Conservation (phyloP, 2,797 vertebrate species). For the Benthosema pterotum region DNA sequence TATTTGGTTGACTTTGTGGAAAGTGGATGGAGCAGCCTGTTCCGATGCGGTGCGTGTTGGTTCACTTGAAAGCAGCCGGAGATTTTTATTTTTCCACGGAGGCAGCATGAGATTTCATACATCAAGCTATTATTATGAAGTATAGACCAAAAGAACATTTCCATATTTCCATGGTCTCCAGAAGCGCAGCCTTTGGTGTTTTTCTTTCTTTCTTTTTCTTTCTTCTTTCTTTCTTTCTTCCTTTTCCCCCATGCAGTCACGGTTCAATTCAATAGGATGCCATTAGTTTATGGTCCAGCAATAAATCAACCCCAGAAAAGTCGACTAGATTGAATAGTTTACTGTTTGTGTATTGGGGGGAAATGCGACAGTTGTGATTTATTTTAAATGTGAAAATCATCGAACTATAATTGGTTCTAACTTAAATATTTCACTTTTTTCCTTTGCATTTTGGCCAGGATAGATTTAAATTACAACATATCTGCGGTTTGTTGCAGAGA, state of each 20-base stretch:
- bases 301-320: neutral
- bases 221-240: too few species aligned
- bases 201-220: too few species aligned
- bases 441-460: too few species aligned
- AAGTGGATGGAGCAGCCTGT: conserved; percentile 47
- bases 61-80: conserved; percentile 63
- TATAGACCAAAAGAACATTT: conserved; percentile 34
- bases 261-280: conserved; percentile 49
- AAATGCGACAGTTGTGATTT: too few species aligned
- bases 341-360: too few species aligned
- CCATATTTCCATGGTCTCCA: conserved; percentile 22
- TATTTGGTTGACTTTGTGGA: conserved; percentile 53
- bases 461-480: too few species aligned
- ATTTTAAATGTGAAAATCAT: too few species aligned
- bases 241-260: conserved; percentile 32
- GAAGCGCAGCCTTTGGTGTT: conserved; percentile 21
- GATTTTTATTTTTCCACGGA: conserved; percentile 53
- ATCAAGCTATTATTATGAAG: conserved; percentile 30
- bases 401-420: too few species aligned
- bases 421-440: too few species aligned
- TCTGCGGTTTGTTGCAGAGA: too few species aligned
- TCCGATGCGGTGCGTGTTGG: conserved; percentile 48
- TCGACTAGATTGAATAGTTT: too few species aligned
- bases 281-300: conserved; percentile 50
- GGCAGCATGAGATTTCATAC: conserved; percentile 50